phyloP scores from a whole-genome alignment of 2,797 vertebrate species.

The Enteromius trimaculatus region DNA sequence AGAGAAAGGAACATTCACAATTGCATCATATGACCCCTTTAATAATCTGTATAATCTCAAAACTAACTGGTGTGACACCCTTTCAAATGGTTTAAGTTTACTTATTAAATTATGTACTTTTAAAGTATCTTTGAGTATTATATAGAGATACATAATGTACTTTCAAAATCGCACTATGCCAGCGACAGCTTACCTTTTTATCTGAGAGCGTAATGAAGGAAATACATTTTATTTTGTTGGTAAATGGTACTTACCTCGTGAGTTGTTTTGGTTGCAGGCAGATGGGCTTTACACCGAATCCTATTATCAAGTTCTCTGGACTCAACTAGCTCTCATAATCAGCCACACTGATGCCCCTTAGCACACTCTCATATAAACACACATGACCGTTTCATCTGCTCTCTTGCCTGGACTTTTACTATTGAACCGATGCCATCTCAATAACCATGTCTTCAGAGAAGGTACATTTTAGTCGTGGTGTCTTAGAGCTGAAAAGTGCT shows the following conservation, averaged over 20 bases:
- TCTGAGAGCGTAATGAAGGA: too few relatives aligned
- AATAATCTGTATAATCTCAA: too few relatives aligned
- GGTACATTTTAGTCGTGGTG: constrained; percentile 43
- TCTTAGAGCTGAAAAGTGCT: background rate
- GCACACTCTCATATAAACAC: constrained; percentile 18
- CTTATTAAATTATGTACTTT: too few relatives aligned
- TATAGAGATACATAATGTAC: background rate
- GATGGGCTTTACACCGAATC: constrained; percentile 57
- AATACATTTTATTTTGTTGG: background rate
- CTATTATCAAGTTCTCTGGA: constrained; percentile 58
- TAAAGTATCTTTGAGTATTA: too few relatives aligned
- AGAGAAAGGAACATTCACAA: too few relatives aligned
- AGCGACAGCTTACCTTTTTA: background rate
- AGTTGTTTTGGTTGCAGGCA: constrained; percentile 39
- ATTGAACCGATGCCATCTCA: constrained; percentile 6
- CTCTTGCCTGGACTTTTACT: constrained; percentile 14
- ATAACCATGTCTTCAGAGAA: constrained; percentile 61
- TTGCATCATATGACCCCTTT: too few relatives aligned
- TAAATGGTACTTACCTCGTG: background rate
- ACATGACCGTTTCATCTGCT: background rate
- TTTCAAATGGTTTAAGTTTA: too few relatives aligned
- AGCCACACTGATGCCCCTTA: constrained; percentile 17
- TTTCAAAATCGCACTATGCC: background rate
- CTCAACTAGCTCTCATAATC: constrained; percentile 40
- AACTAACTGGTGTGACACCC: too few relatives aligned